Conservation (phyloP, 2,888 invertebrate species). For the Ochropacha duplaris region DNA sequence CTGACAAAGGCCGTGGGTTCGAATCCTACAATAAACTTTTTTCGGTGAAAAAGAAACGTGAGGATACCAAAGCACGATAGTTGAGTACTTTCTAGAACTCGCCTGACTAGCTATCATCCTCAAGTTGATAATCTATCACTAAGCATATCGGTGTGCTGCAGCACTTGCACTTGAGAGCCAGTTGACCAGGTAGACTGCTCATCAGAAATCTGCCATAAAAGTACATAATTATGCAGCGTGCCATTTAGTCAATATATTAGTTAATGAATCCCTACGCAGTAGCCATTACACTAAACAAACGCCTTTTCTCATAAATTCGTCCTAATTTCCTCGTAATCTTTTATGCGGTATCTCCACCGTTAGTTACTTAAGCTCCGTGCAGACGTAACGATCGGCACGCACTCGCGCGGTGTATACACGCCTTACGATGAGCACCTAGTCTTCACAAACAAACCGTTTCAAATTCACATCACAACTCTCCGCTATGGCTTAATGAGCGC, state of each 20-base stretch:
- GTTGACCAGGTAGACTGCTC: too few relatives aligned
- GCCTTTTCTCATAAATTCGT: neutral
- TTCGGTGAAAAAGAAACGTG: too few relatives aligned
- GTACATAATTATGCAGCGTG: too few relatives aligned
- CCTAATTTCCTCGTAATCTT: constrained; percentile 4
- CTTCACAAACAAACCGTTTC: constrained; percentile 20
- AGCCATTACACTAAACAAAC: neutral
- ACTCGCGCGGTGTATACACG: neutral
- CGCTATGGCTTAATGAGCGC: constrained; percentile 13
- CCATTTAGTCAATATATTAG: neutral
- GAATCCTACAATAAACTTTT: too few relatives aligned
- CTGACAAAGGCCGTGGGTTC: too few relatives aligned
- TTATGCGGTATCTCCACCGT: neutral
- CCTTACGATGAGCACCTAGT: neutral
- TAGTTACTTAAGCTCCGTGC: constrained; percentile 1
- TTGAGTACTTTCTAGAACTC: too few relatives aligned
- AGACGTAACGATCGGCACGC: neutral
- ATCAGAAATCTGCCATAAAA: too few relatives aligned
- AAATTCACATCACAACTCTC: constrained; percentile 22
- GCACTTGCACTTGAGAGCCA: too few relatives aligned
- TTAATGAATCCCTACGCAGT: neutral
- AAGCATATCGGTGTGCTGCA: too few relatives aligned
- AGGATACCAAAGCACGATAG: too few relatives aligned
- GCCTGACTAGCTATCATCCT: too few relatives aligned
- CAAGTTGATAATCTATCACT: too few relatives aligned